These are phyloP conservation scores for Acleris cristana DNA, from an alignment of 2,888 invertebrate species.

Conservation along the genomic window DNA sequence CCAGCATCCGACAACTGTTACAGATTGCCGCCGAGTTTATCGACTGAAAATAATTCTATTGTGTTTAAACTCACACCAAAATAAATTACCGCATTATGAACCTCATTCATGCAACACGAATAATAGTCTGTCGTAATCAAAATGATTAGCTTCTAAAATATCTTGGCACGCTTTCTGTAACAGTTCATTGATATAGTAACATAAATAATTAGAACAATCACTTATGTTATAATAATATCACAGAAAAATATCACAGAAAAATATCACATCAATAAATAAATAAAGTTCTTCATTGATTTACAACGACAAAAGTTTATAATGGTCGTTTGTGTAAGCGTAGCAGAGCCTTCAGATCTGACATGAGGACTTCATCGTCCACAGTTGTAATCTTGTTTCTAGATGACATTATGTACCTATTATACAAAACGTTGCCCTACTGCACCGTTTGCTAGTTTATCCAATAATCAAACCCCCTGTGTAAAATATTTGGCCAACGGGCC, in stretches of 20 bases:
- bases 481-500: no score
- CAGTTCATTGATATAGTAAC: slow-evolving; percentile 7
- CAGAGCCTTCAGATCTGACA: no score
- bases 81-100: neutral
- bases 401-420: no score
- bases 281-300: neutral
- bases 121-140: neutral
- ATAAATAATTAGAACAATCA: slow-evolving; percentile 14
- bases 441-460: no score
- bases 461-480: no score
- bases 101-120: neutral
- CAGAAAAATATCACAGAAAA: neutral
- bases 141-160: slow-evolving; percentile 11
- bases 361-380: no score
- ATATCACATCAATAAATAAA: no score
- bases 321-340: neutral
- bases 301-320: neutral
- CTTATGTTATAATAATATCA: slow-evolving; percentile 2
- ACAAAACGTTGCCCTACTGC: no score
- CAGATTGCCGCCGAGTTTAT: neutral
- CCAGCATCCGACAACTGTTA: slow-evolving; percentile 14
- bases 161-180: slow-evolving; percentile 22
- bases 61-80: neutral
- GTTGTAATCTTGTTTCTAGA: no score
- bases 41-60: neutral